These are phyloP conservation scores for Drosophila kepulauana DNA, from an alignment of 1,140 invertebrate genomes.

Conservation along the genomic window DNA sequence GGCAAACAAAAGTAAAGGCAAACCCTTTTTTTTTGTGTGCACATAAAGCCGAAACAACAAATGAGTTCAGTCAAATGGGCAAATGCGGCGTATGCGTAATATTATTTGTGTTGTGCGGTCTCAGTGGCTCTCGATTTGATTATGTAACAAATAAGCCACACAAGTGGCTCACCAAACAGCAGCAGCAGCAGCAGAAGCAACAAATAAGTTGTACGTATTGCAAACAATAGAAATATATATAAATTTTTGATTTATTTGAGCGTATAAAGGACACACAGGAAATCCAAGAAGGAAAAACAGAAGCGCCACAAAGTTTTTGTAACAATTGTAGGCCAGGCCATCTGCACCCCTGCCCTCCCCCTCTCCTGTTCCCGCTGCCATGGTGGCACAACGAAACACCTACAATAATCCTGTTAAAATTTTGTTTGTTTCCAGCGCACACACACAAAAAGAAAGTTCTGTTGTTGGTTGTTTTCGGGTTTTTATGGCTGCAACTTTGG, in stretches of 20 bases:
- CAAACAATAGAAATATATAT: slow-evolving; percentile 58
- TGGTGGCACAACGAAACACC: slow-evolving; percentile 45
- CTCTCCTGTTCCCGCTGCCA: neutral
- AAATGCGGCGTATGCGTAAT: slow-evolving; percentile 77
- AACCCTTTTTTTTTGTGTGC: slow-evolving; percentile 50
- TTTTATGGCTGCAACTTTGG: slow-evolving; percentile 65
- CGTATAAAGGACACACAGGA: slow-evolving; percentile 65
- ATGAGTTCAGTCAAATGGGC: slow-evolving; percentile 59
- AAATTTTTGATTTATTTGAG: slow-evolving; percentile 82
- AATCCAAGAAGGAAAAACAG: slow-evolving; percentile 70
- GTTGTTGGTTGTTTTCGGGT: slow-evolving; percentile 29
- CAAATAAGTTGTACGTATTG: slow-evolving; percentile 40
- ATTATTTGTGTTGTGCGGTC: slow-evolving; percentile 68
- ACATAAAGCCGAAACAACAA: slow-evolving; percentile 49
- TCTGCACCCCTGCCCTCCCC: neutral
- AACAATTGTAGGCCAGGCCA: slow-evolving; percentile 66
- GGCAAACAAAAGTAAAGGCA: slow-evolving; percentile 43
- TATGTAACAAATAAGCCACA: slow-evolving; percentile 80
- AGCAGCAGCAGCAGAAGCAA: slow-evolving; percentile 29
- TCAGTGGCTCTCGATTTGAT: slow-evolving; percentile 65
- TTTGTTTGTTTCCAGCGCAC: slow-evolving; percentile 75
- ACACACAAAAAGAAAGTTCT: slow-evolving; percentile 60
- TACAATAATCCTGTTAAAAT: slow-evolving; percentile 81
- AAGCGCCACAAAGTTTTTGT: slow-evolving; percentile 69
- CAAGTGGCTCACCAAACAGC: slow-evolving; percentile 62